Conservation (phyloP, 1,140 invertebrate species). For the Heliconius congener region DNA sequence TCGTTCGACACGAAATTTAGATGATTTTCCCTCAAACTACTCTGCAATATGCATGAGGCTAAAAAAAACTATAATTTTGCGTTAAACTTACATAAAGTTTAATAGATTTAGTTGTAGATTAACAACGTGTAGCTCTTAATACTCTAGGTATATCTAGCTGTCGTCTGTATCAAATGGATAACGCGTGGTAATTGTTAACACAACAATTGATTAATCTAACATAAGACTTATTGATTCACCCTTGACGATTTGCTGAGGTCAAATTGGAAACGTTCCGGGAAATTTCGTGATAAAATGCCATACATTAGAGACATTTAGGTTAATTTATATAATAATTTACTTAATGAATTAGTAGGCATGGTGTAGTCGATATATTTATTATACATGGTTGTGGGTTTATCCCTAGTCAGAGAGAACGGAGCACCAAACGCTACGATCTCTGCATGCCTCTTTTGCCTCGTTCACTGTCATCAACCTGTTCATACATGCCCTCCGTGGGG, state of each 20-base stretch:
- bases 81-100: background rate
- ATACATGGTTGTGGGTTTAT: no score
- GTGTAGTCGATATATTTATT: no score
- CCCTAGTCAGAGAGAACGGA: no score
- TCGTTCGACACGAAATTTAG: no score
- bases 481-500: no score
- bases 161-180: constrained; percentile 13
- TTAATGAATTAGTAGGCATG: background rate
- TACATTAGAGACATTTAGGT: background rate
- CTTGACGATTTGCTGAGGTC: constrained; percentile 18
- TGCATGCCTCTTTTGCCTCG: no score
- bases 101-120: background rate
- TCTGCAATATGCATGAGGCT: no score
- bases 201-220: constrained; percentile 33
- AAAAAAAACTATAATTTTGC: background rate
- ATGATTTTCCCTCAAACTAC: no score
- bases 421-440: no score
- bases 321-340: background rate
- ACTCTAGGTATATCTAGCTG: background rate
- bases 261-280: constrained; percentile 2
- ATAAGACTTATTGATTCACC: constrained; percentile 24
- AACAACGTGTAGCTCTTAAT: background rate
- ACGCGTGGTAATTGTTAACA: constrained; percentile 27
- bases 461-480: no score
- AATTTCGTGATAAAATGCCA: constrained; percentile 10